Conservation (phyloP, 37 sponge, comb jelly and placozoan genomes). For the Halichondria panicea region DNA sequence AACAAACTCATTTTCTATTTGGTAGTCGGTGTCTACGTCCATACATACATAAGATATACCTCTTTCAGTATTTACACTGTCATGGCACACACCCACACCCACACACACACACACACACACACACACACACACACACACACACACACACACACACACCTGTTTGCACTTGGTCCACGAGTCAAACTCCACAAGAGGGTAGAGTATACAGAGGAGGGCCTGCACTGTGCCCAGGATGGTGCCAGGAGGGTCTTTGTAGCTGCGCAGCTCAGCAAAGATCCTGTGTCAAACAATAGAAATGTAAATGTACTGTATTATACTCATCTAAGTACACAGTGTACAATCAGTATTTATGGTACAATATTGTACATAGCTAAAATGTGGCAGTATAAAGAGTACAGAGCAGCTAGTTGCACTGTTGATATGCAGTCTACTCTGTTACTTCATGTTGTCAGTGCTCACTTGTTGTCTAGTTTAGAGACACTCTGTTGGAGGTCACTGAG, state of each 20-base stretch:
- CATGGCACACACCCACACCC: no score
- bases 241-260: constrained; percentile 75
- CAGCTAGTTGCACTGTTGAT: no score
- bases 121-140: neutral
- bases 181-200: constrained; percentile 47
- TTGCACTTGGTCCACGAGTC: constrained; percentile 65
- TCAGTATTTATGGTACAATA: no score
- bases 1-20: neutral
- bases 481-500: constrained; percentile 62
- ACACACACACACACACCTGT: constrained; percentile 29
- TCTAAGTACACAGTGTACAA: no score
- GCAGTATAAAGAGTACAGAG: no score
- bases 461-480: constrained; percentile 43
- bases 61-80: no score
- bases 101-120: no score
- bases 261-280: constrained; percentile 81
- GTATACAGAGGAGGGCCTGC: constrained; percentile 61
- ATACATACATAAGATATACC: no score
- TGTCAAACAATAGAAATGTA: neutral
- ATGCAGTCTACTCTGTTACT: no score
- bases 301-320: neutral
- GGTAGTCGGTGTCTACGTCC: no score
- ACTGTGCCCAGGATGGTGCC: constrained; percentile 49
- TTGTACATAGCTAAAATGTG: no score
- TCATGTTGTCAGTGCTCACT: constrained; percentile 11